Conservation (phyloP, 2,797 vertebrate genomes). For the Brachymystax lenok region DNA sequence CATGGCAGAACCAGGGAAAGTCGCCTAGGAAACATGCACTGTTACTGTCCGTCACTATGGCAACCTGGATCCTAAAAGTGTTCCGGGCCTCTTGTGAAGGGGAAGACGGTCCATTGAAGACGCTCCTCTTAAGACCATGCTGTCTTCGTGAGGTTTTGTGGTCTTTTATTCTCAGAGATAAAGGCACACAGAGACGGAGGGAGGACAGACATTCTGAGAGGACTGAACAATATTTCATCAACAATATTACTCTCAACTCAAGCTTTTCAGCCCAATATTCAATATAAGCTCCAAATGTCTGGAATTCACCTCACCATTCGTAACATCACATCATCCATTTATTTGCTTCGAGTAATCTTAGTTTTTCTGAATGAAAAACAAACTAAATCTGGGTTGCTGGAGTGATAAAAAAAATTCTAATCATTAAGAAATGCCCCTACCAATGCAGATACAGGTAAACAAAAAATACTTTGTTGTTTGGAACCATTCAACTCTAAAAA, state of each 20-base stretch:
- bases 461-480: too few relatives aligned
- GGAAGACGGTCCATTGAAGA: conserved; percentile 26
- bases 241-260: not conserved
- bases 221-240: conserved; percentile 15
- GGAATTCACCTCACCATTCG: not conserved
- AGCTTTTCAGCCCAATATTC: conserved; percentile 14
- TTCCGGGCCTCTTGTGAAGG: conserved; percentile 27
- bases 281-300: not conserved
- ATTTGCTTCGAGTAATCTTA: not conserved
- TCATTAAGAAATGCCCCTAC: not conserved
- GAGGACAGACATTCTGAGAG: not conserved
- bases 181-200: not conserved
- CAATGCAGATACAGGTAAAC: too few relatives aligned
- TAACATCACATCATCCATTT: not conserved
- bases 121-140: not conserved
- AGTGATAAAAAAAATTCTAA: not conserved
- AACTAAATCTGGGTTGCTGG: not conserved
- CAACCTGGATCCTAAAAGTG: conserved; percentile 59
- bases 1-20: conserved; percentile 29
- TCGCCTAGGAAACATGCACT: conserved; percentile 67
- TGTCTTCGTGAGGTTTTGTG: not conserved
- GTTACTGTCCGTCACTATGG: conserved; percentile 62
- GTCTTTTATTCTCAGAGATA: conserved; percentile 4
- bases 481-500: too few relatives aligned
- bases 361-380: not conserved